These are phyloP conservation scores for Erpetoichthys calabaricus DNA, from an alignment of 2,797 vertebrate species.

Conservation along the genomic window DNA sequence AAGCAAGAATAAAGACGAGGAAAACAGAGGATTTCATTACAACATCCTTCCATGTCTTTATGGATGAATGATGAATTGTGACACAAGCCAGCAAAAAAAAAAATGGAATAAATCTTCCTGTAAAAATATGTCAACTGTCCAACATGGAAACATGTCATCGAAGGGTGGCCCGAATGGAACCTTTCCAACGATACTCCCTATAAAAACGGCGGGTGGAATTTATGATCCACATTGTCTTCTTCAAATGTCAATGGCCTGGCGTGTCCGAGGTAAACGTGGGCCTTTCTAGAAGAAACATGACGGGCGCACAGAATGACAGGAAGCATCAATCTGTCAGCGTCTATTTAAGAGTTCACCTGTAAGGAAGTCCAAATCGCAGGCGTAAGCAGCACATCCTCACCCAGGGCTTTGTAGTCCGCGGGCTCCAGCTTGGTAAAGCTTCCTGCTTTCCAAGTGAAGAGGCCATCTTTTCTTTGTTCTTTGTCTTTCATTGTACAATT, in stretches of 20 bases:
- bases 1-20: too few relatives aligned
- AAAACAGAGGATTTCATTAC: too few relatives aligned
- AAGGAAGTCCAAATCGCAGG: slow-evolving; percentile 55
- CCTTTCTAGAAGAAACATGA: slow-evolving; percentile 9
- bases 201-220: neutral
- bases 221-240: slow-evolving; percentile 21
- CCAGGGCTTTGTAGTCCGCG: slow-evolving; percentile 21
- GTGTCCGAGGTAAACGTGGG: slow-evolving; percentile 15
- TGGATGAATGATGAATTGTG: too few relatives aligned
- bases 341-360: slow-evolving; percentile 61
- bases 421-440: slow-evolving; percentile 19
- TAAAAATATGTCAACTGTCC: too few relatives aligned
- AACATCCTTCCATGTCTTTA: too few relatives aligned
- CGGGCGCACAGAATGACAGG: slow-evolving; percentile 44
- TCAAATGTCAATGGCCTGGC: slow-evolving; percentile 14
- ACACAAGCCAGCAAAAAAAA: too few relatives aligned
- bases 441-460: slow-evolving; percentile 26
- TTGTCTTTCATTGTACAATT: slow-evolving; percentile 16
- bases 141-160: too few relatives aligned
- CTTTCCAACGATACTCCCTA: too few relatives aligned
- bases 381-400: slow-evolving; percentile 53
- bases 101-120: too few relatives aligned
- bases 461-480: slow-evolving; percentile 10
- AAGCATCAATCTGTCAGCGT: slow-evolving; percentile 58
- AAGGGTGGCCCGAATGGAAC: too few relatives aligned